Evolutionary conservation across 2,113 vertebrate species (phyloP).

Genomic region (Epinephelus fuscoguttatus): DNA sequence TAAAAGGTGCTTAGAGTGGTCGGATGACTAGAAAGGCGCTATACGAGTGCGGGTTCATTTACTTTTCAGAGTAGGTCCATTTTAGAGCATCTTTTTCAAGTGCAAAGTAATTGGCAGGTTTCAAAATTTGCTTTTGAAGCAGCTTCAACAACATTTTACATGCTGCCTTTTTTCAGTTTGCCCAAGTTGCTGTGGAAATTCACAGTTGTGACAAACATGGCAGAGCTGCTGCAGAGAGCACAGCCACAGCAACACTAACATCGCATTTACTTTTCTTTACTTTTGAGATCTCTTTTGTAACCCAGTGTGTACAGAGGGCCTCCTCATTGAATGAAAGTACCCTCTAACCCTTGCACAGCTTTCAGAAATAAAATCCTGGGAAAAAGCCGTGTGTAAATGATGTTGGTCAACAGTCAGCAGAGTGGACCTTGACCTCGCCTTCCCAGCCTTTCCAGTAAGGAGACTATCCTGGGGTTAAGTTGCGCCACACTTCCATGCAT

Average conservation of each 20-base stretch:
- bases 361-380: constrained; percentile 65
- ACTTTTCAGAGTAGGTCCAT: background rate
- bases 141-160: background rate
- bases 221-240: constrained; percentile 53
- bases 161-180: constrained; percentile 1
- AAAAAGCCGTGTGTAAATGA: constrained; percentile 65
- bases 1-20: too few relatives aligned
- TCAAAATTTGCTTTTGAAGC: background rate
- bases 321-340: constrained; percentile 40
- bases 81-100: background rate
- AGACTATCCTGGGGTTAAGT: constrained; percentile 61
- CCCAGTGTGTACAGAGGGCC: constrained; percentile 38
- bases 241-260: constrained; percentile 42
- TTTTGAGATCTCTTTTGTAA: constrained; percentile 63
- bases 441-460: constrained; percentile 53
- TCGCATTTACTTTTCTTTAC: constrained; percentile 54
- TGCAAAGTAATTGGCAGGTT: background rate
- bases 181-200: constrained; percentile 13
- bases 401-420: constrained; percentile 64
- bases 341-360: constrained; percentile 45
- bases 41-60: too few relatives aligned
- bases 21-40: too few relatives aligned
- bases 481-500: constrained; percentile 73
- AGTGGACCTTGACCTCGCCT: constrained; percentile 76
- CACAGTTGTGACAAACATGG: constrained; percentile 38